phyloP scores from a whole-genome alignment of 2,888 invertebrate genomes.

The Latrodectus elegans region DNA sequence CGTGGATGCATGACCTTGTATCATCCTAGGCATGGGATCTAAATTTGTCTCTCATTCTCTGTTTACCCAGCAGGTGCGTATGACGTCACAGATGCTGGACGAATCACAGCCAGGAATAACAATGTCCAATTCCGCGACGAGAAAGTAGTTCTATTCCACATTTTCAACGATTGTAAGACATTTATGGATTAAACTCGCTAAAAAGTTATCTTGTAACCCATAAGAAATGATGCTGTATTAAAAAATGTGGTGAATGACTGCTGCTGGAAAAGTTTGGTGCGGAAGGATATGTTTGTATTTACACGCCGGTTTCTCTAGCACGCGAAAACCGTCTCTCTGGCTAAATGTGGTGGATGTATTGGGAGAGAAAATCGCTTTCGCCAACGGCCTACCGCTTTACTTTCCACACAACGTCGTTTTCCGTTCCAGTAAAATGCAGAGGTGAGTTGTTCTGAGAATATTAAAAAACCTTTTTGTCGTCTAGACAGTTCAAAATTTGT shows the following conservation, averaged over 20 bases:
- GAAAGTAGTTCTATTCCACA: constrained; percentile 30
- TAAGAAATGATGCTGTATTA: not conserved
- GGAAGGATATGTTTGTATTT: constrained; percentile 69
- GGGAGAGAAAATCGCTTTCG: constrained; percentile 32
- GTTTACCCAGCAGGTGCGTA: constrained; percentile 69
- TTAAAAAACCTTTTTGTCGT: constrained; percentile 2
- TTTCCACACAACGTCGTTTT: not conserved
- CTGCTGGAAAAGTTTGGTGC: not conserved
- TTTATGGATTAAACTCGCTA: constrained; percentile 4
- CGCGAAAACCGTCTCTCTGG: constrained; percentile 45
- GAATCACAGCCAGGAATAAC: constrained; percentile 54
- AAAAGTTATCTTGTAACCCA: constrained; percentile 27
- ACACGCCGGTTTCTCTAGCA: constrained; percentile 62
- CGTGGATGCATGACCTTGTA: constrained; percentile 63
- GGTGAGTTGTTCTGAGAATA: constrained; percentile 47
- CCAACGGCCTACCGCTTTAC: constrained; percentile 31
- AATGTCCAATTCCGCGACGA: constrained; percentile 52
- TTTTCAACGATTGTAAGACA: not conserved
- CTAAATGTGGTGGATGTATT: constrained; percentile 32
- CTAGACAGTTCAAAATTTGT: constrained; percentile 7
- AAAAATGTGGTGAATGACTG: not conserved
- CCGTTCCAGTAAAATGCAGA: constrained; percentile 40
- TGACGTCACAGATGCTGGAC: constrained; percentile 64
- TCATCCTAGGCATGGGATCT: constrained; percentile 65
- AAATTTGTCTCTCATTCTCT: constrained; percentile 69